Conservation (phyloP, 2,888 invertebrate species). For the Patella caerulea region DNA sequence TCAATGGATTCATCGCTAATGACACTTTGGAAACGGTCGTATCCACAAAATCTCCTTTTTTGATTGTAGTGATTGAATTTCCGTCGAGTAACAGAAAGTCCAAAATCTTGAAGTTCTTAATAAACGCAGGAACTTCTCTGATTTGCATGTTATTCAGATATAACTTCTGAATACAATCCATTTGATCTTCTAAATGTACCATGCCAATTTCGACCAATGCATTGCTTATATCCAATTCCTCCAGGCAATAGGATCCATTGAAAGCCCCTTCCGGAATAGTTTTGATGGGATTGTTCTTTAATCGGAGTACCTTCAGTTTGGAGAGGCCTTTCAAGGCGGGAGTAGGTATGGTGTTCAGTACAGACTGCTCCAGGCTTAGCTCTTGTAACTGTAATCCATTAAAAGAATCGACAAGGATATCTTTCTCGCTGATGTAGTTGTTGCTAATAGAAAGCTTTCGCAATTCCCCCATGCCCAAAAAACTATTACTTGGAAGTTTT, state of each 20-base stretch:
- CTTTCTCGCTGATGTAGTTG: not conserved
- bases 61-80: not conserved
- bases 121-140: not conserved
- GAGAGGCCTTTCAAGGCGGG: not conserved
- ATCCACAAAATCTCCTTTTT: not conserved
- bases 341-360: not conserved
- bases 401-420: not conserved
- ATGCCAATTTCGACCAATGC: not conserved
- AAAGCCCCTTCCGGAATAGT: not conserved
- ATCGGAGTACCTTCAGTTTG: not conserved
- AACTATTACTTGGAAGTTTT: not conserved
- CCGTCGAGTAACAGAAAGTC: not conserved
- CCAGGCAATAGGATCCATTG: conserved; percentile 1
- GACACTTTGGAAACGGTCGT: not conserved
- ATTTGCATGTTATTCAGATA: not conserved
- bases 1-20: not conserved
- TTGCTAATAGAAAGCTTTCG: not conserved
- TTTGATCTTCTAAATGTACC: not conserved
- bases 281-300: not conserved
- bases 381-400: not conserved
- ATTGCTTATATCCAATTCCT: not conserved
- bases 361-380: not conserved
- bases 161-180: not conserved
- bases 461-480: not conserved
- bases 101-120: not conserved